These are phyloP conservation scores for Prinia subflava DNA, from an alignment of 2,113 vertebrate species.

Conservation along the genomic window DNA sequence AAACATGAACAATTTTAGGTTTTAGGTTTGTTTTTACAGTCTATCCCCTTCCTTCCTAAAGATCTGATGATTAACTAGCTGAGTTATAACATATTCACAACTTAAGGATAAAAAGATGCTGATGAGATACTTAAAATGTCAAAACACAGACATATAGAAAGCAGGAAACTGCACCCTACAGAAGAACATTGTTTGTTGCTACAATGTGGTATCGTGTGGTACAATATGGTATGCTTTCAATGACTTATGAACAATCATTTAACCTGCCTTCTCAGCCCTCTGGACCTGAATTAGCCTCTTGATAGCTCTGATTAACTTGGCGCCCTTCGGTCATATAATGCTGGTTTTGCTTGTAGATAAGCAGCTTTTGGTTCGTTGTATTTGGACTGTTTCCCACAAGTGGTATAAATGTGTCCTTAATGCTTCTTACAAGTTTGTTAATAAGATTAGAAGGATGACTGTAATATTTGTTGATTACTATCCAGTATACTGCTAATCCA, in stretches of 20 bases:
- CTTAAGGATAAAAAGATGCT: not conserved
- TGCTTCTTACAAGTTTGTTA: conserved; percentile 64
- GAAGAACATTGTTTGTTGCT: conserved; percentile 6
- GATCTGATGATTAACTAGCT: not conserved
- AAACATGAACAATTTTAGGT: not conserved
- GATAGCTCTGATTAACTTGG: conserved; percentile 45
- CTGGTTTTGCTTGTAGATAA: conserved; percentile 54
- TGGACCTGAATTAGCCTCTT: conserved; percentile 37
- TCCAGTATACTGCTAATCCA: conserved; percentile 50
- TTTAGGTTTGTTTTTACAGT: conserved; percentile 27
- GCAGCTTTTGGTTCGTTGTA: conserved; percentile 69
- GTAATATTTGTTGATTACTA: conserved; percentile 69
- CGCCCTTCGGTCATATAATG: conserved; percentile 12
- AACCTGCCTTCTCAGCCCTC: conserved; percentile 38
- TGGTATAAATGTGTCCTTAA: conserved; percentile 75
- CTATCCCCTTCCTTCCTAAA: conserved; percentile 38
- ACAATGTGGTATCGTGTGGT: not conserved
- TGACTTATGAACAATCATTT: not conserved
- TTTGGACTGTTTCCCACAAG: conserved; percentile 72
- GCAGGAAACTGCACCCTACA: conserved; percentile 43
- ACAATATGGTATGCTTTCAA: not conserved
- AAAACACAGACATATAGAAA: conserved; percentile 6
- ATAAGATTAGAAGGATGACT: conserved; percentile 72
- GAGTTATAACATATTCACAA: not conserved
- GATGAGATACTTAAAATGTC: conserved; percentile 39